Conservation (phyloP, 2,797 vertebrate species). For the Cichlasoma orientale region DNA sequence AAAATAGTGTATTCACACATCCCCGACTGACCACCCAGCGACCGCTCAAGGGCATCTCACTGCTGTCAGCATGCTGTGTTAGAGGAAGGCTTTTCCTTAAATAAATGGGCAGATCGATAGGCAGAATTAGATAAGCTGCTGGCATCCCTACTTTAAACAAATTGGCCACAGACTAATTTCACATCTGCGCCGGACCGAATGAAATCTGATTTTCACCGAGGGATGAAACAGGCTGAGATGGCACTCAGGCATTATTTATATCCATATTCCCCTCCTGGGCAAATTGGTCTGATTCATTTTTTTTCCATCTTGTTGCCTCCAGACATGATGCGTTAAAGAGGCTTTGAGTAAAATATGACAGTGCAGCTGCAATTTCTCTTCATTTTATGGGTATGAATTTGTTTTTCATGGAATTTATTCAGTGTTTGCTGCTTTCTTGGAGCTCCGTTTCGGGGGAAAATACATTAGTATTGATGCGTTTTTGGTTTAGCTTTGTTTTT, state of each 20-base stretch:
- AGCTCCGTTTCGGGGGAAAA: neutral
- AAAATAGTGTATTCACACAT: neutral
- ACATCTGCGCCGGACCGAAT: neutral
- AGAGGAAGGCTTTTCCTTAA: neutral
- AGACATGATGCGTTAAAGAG: slow-evolving; percentile 10
- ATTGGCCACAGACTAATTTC: slow-evolving; percentile 27
- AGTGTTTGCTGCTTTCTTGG: neutral
- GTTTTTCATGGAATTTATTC: neutral
- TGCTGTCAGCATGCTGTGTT: neutral
- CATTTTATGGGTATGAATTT: neutral
- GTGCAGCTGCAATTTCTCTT: neutral
- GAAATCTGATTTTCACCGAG: slow-evolving; percentile 7
- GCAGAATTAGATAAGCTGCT: neutral
- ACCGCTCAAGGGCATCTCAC: neutral
- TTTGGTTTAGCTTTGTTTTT: neutral
- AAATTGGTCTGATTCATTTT: slow-evolving; percentile 30
- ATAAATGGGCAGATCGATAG: neutral
- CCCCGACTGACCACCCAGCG: neutral
- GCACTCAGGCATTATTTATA: slow-evolving; percentile 31
- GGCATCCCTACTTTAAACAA: slow-evolving; percentile 3
- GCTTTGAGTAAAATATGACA: neutral
- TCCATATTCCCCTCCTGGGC: slow-evolving; percentile 1
- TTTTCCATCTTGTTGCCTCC: slow-evolving; percentile 12
- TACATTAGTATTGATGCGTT: neutral
- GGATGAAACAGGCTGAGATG: slow-evolving; percentile 14